Evolutionary conservation across 2,113 vertebrate species (phyloP).

Genomic region (Sminthopsis crassicaudata): DNA sequence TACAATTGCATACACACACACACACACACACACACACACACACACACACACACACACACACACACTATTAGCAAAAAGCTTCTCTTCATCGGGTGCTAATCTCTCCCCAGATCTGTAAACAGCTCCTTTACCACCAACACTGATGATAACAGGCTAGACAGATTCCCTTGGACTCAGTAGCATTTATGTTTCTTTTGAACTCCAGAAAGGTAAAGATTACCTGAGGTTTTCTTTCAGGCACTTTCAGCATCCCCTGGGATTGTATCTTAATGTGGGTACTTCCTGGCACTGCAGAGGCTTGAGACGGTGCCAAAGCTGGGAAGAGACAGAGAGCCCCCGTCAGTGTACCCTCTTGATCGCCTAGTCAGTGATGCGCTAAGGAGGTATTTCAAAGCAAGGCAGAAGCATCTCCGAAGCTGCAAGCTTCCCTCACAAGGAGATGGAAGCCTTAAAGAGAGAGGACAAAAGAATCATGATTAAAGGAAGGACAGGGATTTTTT

Average conservation of each 20-base stretch:
- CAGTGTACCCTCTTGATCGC: not conserved
- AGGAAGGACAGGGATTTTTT: not conserved
- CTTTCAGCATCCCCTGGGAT: not conserved
- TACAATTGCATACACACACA: not conserved
- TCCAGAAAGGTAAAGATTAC: slow-evolving; percentile 9
- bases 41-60: too few relatives aligned
- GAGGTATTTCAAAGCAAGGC: slow-evolving; percentile 39
- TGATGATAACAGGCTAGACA: not conserved
- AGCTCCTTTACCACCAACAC: slow-evolving; percentile 18
- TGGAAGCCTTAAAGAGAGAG: not conserved
- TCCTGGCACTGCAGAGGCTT: not conserved
- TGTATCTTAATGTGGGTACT: not conserved
- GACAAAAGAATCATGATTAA: not conserved
- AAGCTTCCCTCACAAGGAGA: not conserved
- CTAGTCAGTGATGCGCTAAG: not conserved
- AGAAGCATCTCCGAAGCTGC: not conserved
- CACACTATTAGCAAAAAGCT: not conserved
- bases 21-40: not conserved
- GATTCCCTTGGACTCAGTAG: slow-evolving; percentile 14
- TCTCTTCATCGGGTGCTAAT: slow-evolving; percentile 6
- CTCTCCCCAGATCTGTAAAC: slow-evolving; percentile 50
- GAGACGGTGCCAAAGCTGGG: not conserved
- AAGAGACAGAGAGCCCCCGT: not conserved
- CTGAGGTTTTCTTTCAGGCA: not conserved
- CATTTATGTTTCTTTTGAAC: slow-evolving; percentile 45